A percentile compares a stretch with the other conserved stretches of the same genome.
Evolutionary conservation across 2,113 vertebrate genomes (phyloP).

Genomic region (Labeo catla): DNA sequence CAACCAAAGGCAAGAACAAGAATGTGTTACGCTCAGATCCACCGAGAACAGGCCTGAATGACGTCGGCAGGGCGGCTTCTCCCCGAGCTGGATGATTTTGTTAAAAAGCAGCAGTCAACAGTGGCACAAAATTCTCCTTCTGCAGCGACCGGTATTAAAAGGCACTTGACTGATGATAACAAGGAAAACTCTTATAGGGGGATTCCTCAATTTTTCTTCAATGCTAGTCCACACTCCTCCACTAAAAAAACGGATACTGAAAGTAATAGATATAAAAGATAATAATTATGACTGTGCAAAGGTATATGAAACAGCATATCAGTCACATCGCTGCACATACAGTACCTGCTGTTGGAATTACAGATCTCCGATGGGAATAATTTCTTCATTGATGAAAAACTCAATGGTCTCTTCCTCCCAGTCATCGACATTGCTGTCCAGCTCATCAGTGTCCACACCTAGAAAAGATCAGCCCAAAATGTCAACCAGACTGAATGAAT

Average conservation of each 20-base stretch:
- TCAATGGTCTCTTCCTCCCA: slow-evolving; percentile 99
- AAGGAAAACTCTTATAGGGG: slow-evolving; percentile 60
- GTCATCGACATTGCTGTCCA: slow-evolving; percentile 97
- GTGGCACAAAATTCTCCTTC: slow-evolving; percentile 74
- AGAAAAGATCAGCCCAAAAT: not conserved
- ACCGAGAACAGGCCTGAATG: slow-evolving; percentile 53
- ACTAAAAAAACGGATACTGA: slow-evolving; percentile 48
- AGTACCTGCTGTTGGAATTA: slow-evolving; percentile 80
- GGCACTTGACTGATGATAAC: slow-evolving; percentile 79
- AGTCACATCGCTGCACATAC: not conserved
- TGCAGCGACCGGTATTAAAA: slow-evolving; percentile 76
- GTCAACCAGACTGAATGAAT: no score
- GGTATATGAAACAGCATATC: not conserved
- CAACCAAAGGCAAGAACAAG: slow-evolving; percentile 56
- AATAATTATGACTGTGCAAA: not conserved
- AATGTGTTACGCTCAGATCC: slow-evolving; percentile 50
- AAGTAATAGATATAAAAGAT: not conserved
- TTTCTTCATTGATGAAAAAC: slow-evolving; percentile 99
- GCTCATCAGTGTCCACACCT: slow-evolving; percentile 94
- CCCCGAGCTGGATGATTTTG: slow-evolving; percentile 39
- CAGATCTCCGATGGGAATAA: slow-evolving; percentile 90
- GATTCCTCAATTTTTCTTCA: slow-evolving; percentile 61
- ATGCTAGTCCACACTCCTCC: slow-evolving; percentile 51
- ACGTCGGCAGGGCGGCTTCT: slow-evolving; percentile 44
- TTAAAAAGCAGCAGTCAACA: slow-evolving; percentile 63